Conservation (phyloP, 2,797 vertebrate genomes). For the Pseudocheirus occidentalis region DNA sequence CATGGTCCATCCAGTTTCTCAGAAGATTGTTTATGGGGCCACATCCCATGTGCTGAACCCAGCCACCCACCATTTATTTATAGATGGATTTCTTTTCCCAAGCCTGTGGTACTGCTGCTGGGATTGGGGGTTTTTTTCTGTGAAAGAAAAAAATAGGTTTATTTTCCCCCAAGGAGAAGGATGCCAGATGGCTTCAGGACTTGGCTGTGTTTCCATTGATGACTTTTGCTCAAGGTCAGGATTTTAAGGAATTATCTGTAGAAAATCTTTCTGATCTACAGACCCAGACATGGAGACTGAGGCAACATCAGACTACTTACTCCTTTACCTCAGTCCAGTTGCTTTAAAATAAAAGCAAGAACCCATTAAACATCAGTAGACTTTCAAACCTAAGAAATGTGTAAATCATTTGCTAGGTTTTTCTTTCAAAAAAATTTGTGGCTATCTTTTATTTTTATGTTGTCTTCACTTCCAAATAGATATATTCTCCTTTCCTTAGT, state of each 20-base stretch:
- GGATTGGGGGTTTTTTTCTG: neutral
- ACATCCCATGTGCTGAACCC: neutral
- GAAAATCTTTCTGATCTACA: neutral
- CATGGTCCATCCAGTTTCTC: neutral
- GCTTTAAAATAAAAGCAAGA: neutral
- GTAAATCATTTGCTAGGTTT: neutral
- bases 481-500: neutral
- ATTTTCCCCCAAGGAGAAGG: neutral
- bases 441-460: neutral
- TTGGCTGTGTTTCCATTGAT: neutral
- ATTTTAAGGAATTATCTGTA: neutral
- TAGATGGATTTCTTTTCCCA: neutral
- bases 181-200: neutral
- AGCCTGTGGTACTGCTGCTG: neutral
- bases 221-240: neutral
- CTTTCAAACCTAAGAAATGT: neutral
- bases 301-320: neutral
- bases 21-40: neutral
- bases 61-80: neutral
- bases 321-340: neutral
- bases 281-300: neutral
- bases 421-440: neutral
- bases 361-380: neutral
- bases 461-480: neutral
- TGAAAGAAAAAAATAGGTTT: neutral